A percentile compares a stretch with the other conserved stretches of the same genome.
Evolutionary conservation across 2,888 invertebrate genomes (phyloP).

Genomic region (Micropterix aruncella): DNA sequence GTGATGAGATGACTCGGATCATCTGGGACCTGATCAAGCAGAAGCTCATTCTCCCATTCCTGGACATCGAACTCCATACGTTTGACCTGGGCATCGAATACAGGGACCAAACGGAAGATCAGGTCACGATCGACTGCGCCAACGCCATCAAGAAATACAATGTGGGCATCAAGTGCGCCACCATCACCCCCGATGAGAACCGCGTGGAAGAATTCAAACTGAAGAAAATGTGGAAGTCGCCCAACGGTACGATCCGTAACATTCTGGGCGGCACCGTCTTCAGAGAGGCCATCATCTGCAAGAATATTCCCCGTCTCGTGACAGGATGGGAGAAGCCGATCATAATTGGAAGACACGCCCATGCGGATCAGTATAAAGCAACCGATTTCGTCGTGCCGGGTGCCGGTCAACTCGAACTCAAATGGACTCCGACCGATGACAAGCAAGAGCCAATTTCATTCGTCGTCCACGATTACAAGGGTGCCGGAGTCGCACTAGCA

Average conservation of each 20-base stretch:
- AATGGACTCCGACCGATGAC: conserved; percentile 56
- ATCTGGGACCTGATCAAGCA: conserved; percentile 98
- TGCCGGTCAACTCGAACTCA: conserved; percentile 74
- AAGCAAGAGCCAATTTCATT: conserved; percentile 48
- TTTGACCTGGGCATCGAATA: conserved; percentile 94
- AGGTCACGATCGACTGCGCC: conserved; percentile 94
- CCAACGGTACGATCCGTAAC: conserved; percentile 80
- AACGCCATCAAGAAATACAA: conserved; percentile 94
- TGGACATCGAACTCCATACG: conserved; percentile 87
- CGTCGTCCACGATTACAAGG: conserved; percentile 73
- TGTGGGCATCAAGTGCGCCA: conserved; percentile 97
- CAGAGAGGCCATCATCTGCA: conserved; percentile 77
- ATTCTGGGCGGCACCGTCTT: conserved; percentile 76
- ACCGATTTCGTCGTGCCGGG: conserved; percentile 93
- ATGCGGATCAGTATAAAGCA: conserved; percentile 95
- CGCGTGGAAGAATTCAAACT: conserved; percentile 83
- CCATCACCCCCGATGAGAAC: conserved; percentile 96
- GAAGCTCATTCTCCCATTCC: conserved; percentile 89
- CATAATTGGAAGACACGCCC: conserved; percentile 96
- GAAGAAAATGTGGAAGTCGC: conserved; percentile 85
- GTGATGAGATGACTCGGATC: conserved; percentile 95
- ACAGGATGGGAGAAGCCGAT: conserved; percentile 93
- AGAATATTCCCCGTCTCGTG: conserved; percentile 91
- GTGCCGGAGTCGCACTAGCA: conserved; percentile 82
- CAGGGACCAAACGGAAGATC: conserved; percentile 85